Evolutionary conservation across 1,140 invertebrate genomes (phyloP).

Genomic region (Plectrocnemia conspersa): DNA sequence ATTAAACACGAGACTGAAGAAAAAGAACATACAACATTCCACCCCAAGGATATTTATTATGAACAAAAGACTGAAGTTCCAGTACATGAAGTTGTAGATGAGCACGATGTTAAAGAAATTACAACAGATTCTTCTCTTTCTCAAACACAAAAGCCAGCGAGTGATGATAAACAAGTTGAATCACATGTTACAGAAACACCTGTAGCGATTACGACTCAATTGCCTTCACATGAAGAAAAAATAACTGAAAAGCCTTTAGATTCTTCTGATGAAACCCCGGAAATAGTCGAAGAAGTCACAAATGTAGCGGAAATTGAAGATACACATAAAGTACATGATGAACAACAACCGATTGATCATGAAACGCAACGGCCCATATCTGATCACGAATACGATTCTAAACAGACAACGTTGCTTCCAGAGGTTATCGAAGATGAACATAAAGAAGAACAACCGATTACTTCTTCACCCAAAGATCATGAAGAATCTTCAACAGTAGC

Average conservation of each 20-base stretch:
- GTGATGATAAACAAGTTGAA: not conserved
- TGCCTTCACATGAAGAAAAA: not conserved
- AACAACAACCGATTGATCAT: not conserved
- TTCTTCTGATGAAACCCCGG: constrained; percentile 6
- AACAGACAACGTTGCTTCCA: not conserved
- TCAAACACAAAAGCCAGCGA: not conserved
- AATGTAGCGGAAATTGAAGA: not conserved
- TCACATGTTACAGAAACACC: not conserved
- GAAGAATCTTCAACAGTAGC: constrained; percentile 15
- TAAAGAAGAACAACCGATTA: not conserved
- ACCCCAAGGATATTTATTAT: not conserved
- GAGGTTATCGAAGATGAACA: not conserved
- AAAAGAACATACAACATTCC: not conserved
- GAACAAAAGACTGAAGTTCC: not conserved
- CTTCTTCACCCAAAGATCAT: not conserved
- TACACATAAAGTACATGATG: not conserved
- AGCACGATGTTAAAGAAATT: not conserved
- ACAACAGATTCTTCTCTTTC: constrained; percentile 2
- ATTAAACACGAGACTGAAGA: constrained; percentile 22
- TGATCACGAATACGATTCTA: not conserved
- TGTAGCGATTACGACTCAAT: not conserved
- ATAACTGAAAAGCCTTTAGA: constrained; percentile 14
- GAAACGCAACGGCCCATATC: not conserved
- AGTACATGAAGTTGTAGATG: not conserved
- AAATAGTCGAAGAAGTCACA: not conserved